Evolutionary conservation across 2,888 invertebrate species (phyloP).

Genomic region (Apodemia mormo): DNA sequence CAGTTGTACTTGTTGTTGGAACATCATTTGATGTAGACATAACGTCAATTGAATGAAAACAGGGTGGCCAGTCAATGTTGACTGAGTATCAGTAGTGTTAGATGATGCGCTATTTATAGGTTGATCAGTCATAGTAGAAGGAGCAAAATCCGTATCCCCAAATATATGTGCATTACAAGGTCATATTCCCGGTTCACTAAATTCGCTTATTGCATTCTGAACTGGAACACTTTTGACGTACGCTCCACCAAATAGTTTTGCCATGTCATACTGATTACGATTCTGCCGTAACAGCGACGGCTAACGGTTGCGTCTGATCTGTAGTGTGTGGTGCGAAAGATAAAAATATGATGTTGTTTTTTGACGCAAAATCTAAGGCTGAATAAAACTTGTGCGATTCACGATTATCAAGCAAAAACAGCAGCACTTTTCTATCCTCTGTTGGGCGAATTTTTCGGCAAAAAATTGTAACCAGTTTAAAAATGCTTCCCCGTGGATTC

Average conservation of each 20-base stretch:
- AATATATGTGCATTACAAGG: conserved; percentile 21
- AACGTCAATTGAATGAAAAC: no score
- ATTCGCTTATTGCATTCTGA: conserved; percentile 27
- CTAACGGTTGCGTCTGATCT: conserved; percentile 30
- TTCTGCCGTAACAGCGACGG: conserved; percentile 28
- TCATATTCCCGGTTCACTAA: conserved; percentile 35
- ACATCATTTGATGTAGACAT: no score
- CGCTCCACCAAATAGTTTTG: no score
- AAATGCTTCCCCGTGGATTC: conserved; percentile 34
- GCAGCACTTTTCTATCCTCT: conserved; percentile 37
- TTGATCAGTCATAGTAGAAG: conserved; percentile 3
- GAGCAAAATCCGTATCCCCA: conserved; percentile 15
- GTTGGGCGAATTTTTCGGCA: conserved; percentile 39
- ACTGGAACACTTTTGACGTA: conserved; percentile 28
- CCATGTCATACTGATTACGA: no score
- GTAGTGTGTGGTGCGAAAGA: conserved; percentile 35
- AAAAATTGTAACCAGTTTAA: conserved; percentile 37
- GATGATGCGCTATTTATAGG: not conserved
- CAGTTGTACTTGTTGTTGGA: no score
- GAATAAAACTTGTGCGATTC: conserved; percentile 41
- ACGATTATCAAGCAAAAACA: conserved; percentile 42
- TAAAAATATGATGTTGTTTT: conserved; percentile 41
- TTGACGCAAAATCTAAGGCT: conserved; percentile 37
- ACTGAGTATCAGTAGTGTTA: not conserved
- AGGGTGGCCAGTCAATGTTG: not conserved